These are phyloP conservation scores for Eilema sororculum DNA, from an alignment of 2,888 invertebrate species.

Conservation along the genomic window DNA sequence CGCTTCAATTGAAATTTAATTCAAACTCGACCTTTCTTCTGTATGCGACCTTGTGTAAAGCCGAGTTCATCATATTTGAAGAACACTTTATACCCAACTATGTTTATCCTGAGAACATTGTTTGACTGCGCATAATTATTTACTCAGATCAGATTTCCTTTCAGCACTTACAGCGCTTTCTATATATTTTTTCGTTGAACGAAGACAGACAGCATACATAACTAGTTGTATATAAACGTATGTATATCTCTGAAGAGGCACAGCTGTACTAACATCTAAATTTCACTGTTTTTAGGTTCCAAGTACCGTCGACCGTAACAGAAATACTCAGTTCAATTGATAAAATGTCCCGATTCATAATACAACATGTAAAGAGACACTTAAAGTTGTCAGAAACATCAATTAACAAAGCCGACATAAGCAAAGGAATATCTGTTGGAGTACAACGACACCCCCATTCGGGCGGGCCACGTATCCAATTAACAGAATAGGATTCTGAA, in stretches of 20 bases:
- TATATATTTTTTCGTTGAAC: neutral
- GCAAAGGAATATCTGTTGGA: slow-evolving; percentile 62
- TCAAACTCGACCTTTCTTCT: neutral
- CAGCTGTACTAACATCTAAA: too few relatives aligned
- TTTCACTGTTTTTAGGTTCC: too few relatives aligned
- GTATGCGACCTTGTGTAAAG: neutral
- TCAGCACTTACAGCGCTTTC: neutral
- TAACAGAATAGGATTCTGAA: slow-evolving; percentile 77
- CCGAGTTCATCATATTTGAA: neutral
- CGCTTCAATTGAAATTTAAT: neutral
- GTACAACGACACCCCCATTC: slow-evolving; percentile 64
- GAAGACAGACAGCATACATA: neutral
- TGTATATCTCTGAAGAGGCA: neutral
- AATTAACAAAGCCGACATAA: slow-evolving; percentile 55
- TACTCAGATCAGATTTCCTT: neutral
- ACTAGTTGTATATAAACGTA: neutral
- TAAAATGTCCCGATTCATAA: neutral
- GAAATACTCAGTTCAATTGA: neutral
- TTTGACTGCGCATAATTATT: neutral
- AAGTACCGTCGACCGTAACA: neutral
- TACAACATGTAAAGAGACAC: slow-evolving; percentile 11
- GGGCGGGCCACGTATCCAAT: slow-evolving; percentile 74
- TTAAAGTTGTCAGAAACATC: slow-evolving; percentile 43
- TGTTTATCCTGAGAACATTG: neutral
- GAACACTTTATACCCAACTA: neutral